phyloP scores from a whole-genome alignment of 2,797 vertebrate genomes.

The Sphaeramia orbicularis region DNA sequence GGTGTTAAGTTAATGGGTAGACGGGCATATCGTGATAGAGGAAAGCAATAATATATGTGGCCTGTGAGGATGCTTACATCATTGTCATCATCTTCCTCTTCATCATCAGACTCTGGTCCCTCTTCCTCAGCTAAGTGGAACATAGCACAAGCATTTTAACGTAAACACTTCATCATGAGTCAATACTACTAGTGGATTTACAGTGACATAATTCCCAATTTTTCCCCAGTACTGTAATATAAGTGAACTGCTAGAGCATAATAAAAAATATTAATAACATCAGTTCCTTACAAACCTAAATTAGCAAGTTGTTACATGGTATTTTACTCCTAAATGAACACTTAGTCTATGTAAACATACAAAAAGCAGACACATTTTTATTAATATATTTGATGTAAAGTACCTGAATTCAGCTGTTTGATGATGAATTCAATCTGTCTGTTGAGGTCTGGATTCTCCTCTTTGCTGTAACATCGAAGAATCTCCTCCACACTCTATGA shows the following conservation, averaged over 20 bases:
- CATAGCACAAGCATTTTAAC: slow-evolving; percentile 11
- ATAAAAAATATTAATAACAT: background rate
- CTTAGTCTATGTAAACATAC: background rate
- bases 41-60: background rate
- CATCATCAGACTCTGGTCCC: slow-evolving; percentile 89
- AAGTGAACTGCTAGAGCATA: background rate
- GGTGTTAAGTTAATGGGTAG: background rate
- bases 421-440: slow-evolving; percentile 95
- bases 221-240: no score
- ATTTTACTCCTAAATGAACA: slow-evolving; percentile 2
- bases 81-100: slow-evolving; percentile 90
- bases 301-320: background rate
- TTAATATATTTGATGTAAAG: slow-evolving; percentile 19
- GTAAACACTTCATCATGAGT: no score
- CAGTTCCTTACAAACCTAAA: background rate
- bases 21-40: background rate
- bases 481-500: slow-evolving; percentile 95
- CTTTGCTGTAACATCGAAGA: slow-evolving; percentile 92
- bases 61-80: slow-evolving; percentile 57
- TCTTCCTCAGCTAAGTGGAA: slow-evolving; percentile 86
- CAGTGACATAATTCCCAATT: no score
- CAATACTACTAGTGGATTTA: no score
- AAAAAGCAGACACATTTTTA: background rate
- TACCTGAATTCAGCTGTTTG: slow-evolving; percentile 94
- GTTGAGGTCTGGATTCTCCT: slow-evolving; percentile 91